phyloP scores from a whole-genome alignment of 2,888 invertebrate genomes.

The Microplitis manilae region DNA sequence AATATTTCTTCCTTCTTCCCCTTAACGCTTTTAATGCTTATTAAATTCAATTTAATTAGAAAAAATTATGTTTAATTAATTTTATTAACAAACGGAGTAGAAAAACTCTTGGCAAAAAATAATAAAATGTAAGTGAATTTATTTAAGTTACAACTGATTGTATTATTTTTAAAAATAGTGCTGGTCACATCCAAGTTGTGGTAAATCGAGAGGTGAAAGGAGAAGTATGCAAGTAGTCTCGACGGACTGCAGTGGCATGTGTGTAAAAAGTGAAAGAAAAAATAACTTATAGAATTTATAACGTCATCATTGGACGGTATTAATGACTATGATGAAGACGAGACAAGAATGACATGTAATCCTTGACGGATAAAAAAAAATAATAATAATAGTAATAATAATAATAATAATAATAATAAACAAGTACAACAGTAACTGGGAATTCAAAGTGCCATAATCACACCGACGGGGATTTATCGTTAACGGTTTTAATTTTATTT shows the following conservation, averaged over 20 bases:
- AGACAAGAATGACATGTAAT: conserved; percentile 1
- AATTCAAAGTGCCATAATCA: conserved; percentile 56
- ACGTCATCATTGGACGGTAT: not conserved
- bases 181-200: not conserved
- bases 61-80: not conserved
- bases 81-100: conserved; percentile 6
- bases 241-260: conserved; percentile 9
- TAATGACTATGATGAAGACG: conserved; percentile 27
- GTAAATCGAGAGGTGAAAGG: not conserved
- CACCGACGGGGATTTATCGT: conserved; percentile 26
- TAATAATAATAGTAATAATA: conserved; percentile 23
- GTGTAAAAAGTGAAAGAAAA: conserved; percentile 24
- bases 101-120: not conserved
- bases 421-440: conserved; percentile 43
- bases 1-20: conserved; percentile 41
- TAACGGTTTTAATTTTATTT: conserved; percentile 3
- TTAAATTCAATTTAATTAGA: not conserved
- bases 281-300: not conserved
- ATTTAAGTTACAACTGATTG: not conserved
- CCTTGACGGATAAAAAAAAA: conserved; percentile 37
- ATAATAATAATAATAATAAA: conserved; percentile 7
- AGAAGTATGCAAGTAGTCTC: not conserved
- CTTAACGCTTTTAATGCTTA: conserved; percentile 17
- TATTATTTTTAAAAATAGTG: not conserved
- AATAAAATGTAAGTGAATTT: not conserved